These are phyloP conservation scores for Alcedo atthis DNA, from an alignment of 2,797 vertebrate species.

Conservation along the genomic window DNA sequence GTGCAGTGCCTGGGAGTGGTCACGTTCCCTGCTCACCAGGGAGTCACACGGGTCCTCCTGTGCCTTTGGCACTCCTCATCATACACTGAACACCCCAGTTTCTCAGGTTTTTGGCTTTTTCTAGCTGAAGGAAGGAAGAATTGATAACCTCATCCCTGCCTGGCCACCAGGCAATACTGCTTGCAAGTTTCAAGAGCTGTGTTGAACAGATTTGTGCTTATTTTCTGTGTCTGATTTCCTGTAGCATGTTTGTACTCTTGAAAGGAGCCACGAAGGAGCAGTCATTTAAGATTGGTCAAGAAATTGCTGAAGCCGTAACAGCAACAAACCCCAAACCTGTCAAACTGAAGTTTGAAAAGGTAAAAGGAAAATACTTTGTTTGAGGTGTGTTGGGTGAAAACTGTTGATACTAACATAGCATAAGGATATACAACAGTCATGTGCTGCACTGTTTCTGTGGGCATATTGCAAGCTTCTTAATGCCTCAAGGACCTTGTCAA, in stretches of 20 bases:
- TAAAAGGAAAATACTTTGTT: conserved; percentile 80
- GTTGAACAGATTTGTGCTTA: neutral
- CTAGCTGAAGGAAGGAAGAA: neutral
- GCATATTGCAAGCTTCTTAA: neutral
- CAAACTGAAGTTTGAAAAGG: conserved; percentile 98
- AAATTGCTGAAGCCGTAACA: conserved; percentile 97
- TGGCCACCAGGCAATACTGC: neutral
- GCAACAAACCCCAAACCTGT: conserved; percentile 95
- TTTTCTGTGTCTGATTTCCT: conserved; percentile 47
- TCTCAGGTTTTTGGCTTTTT: neutral
- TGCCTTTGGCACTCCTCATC: neutral
- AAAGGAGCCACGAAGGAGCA: conserved; percentile 98
- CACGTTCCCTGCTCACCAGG: neutral
- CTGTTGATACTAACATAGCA: neutral
- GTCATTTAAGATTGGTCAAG: conserved; percentile 95
- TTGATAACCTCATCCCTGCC: neutral
- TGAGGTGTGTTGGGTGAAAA: neutral
- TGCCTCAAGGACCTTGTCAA: neutral
- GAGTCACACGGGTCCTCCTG: fast-evolving
- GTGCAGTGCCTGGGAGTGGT: neutral
- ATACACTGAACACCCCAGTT: neutral
- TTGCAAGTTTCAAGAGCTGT: neutral
- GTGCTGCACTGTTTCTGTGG: neutral
- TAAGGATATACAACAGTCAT: neutral
- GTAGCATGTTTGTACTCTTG: conserved; percentile 95